Conservation (phyloP, 53 echinoderm and acorn worm species). For the Antedon mediterranea region DNA sequence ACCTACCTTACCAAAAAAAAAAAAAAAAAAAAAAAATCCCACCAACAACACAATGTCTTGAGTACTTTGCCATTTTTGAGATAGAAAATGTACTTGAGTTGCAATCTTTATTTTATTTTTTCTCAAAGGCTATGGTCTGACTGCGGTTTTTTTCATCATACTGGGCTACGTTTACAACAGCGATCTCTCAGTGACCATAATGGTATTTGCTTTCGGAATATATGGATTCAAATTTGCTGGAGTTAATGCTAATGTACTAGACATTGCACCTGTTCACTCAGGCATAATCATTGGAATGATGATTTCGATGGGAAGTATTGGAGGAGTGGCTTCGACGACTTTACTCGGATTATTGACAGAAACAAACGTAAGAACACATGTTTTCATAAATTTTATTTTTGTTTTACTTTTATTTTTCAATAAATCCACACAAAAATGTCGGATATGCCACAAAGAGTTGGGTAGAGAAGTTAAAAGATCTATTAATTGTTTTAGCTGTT, state of each 20-base stretch:
- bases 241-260: background rate
- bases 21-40: no score
- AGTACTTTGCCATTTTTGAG: no score
- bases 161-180: constrained; percentile 8
- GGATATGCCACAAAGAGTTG: no score
- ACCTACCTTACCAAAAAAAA: no score
- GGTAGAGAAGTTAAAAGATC: no score
- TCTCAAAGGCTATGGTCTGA: background rate
- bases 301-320: background rate
- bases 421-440: no score
- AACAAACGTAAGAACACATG: background rate
- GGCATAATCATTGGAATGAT: constrained; percentile 15
- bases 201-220: constrained; percentile 9
- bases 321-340: constrained; percentile 6
- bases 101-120: background rate
- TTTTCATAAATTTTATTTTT: no score
- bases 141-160: constrained; percentile 5
- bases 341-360: constrained; percentile 3
- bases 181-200: background rate
- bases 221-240: constrained; percentile 4
- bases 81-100: no score
- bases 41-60: no score
- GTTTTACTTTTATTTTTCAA: no score
- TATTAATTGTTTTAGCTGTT: no score
- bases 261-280: constrained; percentile 12